phyloP scores from a whole-genome alignment of 2,113 vertebrate species.

The Dipodomys ordii region DNA sequence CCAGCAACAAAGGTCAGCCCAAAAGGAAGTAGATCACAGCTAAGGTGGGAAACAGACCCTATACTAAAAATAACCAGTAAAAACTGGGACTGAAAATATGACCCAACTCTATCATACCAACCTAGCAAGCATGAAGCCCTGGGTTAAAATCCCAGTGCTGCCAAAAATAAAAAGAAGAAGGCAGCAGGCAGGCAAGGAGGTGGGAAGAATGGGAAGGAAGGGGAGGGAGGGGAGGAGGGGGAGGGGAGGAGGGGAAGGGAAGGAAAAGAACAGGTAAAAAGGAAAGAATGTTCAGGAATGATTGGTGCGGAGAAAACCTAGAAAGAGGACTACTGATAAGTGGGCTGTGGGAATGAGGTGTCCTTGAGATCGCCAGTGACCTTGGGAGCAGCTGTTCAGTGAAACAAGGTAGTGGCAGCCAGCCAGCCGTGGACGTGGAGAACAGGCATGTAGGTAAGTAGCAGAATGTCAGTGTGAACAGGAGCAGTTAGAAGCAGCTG shows the following conservation, averaged over 20 bases:
- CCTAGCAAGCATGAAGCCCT: no score
- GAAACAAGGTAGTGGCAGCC: background rate
- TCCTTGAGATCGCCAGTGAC: background rate
- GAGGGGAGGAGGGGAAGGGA: background rate
- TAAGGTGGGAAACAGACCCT: no score
- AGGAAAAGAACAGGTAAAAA: background rate
- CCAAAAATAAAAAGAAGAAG: background rate
- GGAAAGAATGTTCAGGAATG: background rate
- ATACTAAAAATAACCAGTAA: no score
- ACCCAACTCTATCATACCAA: no score
- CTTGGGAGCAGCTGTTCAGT: background rate
- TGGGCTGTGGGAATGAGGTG: background rate
- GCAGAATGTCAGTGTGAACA: rapidly evolving
- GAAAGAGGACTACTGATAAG: no score
- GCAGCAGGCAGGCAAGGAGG: background rate
- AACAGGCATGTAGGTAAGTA: no score
- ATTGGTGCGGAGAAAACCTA: background rate
- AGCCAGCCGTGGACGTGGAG: background rate
- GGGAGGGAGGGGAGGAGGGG: background rate
- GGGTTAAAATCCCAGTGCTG: background rate
- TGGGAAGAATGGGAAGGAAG: background rate
- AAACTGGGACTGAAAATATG: no score
- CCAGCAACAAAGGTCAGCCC: no score
- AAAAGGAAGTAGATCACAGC: no score
- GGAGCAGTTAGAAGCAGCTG: background rate